Evolutionary conservation across 2,888 invertebrate species (phyloP).

Genomic region (Pemphredon lugubris): DNA sequence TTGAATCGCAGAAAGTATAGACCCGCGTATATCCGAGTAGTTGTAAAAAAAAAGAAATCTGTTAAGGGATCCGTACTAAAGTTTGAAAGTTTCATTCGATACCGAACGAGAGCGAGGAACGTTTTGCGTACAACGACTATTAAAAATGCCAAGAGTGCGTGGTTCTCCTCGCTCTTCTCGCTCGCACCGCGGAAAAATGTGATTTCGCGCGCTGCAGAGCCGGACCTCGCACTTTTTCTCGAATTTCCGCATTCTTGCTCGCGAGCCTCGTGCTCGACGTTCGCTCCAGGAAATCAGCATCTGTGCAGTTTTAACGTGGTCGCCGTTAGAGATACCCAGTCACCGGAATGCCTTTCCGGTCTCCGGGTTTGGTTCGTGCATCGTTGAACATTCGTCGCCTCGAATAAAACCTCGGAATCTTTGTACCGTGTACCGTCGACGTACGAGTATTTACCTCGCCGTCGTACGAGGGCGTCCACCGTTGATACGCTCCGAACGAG

Average conservation of each 20-base stretch:
- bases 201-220: slow-evolving; percentile 15
- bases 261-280: slow-evolving; percentile 1
- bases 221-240: slow-evolving; percentile 21
- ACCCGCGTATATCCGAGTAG: no score
- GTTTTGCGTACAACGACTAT: no score
- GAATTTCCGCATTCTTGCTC: slow-evolving; percentile 16
- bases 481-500: background rate
- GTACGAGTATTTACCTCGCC: background rate
- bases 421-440: background rate
- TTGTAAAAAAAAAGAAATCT: no score
- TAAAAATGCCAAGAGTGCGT: no score
- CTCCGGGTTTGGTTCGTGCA: background rate
- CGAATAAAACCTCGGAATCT: slow-evolving; percentile 5
- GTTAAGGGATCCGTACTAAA: no score
- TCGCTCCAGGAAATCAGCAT: slow-evolving; percentile 18
- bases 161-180: no score
- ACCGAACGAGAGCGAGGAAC: no score
- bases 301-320: slow-evolving; percentile 24
- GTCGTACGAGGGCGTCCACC: background rate
- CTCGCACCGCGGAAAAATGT: no score
- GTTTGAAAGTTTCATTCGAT: no score
- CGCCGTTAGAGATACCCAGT: slow-evolving; percentile 19
- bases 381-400: slow-evolving; percentile 11
- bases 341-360: slow-evolving; percentile 4
- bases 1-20: no score